These are phyloP conservation scores for Bergia puertoricense DNA, from an alignment of 92 coral and sea anemone species.

Conservation along the genomic window DNA sequence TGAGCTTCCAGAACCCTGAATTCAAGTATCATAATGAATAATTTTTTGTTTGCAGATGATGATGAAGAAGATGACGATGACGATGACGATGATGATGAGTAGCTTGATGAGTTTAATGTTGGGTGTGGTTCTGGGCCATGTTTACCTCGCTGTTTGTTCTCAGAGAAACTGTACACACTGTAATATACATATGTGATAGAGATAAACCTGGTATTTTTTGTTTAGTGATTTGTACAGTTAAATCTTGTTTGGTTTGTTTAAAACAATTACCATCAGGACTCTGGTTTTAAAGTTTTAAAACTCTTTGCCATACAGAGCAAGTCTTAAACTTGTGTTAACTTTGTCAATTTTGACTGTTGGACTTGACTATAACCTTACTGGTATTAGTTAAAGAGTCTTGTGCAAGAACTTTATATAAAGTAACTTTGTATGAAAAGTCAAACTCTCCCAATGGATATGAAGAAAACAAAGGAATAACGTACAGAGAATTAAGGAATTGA, in stretches of 20 bases:
- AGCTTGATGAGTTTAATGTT: background rate
- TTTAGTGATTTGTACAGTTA: background rate
- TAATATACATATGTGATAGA: background rate
- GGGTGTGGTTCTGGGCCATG: background rate
- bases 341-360: no score
- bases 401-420: no score
- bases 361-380: background rate
- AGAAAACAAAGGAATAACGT: no score
- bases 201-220: background rate
- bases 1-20: background rate
- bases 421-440: no score
- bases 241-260: background rate
- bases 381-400: no score
- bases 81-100: conserved; percentile 83
- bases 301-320: background rate
- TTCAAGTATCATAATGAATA: background rate
- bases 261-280: background rate
- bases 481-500: no score
- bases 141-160: background rate
- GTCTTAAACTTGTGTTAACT: background rate
- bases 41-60: conserved; percentile 28
- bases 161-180: background rate
- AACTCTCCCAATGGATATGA: no score
- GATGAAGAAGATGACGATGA: conserved; percentile 86
- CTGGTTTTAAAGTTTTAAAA: no score